Conservation (phyloP, 1,140 invertebrate species). For the Amyelois transitella region DNA sequence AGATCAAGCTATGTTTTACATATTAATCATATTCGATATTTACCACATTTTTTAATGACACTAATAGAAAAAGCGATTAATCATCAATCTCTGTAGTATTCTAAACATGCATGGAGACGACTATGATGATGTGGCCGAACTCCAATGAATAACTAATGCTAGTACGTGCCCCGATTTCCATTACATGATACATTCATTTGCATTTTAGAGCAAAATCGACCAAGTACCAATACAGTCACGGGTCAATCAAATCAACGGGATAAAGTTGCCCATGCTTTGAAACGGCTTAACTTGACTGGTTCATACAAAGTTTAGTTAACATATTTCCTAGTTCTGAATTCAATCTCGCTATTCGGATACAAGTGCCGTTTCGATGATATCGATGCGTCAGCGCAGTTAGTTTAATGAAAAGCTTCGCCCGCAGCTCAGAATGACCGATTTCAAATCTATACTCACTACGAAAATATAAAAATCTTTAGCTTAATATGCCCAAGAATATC, state of each 20-base stretch:
- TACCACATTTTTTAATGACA: no score
- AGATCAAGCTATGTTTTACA: no score
- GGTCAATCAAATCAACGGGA: slow-evolving; percentile 6
- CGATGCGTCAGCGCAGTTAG: no score
- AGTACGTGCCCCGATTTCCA: slow-evolving; percentile 25
- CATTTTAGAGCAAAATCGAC: slow-evolving; percentile 33
- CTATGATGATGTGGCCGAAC: slow-evolving; percentile 20
- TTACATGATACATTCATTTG: slow-evolving; percentile 42
- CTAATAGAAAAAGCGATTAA: background rate
- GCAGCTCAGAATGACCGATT: no score
- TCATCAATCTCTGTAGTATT: slow-evolving; percentile 1
- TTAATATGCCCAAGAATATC: no score
- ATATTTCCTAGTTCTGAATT: no score
- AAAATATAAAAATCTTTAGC: no score
- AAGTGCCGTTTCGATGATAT: no score
- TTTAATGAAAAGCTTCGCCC: no score
- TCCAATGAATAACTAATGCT: slow-evolving; percentile 45
- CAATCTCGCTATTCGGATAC: no score
- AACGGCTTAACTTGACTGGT: background rate
- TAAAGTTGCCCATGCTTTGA: background rate
- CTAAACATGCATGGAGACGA: slow-evolving; percentile 12
- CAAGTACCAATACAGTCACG: slow-evolving; percentile 6
- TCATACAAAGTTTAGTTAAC: background rate
- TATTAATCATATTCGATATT: no score
- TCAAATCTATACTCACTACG: no score